Percentiles rank a stretch among this genome's conserved stretches.
phyloP scores from a whole-genome alignment of 2,888 invertebrate genomes.

The Epinotia bilunana region DNA sequence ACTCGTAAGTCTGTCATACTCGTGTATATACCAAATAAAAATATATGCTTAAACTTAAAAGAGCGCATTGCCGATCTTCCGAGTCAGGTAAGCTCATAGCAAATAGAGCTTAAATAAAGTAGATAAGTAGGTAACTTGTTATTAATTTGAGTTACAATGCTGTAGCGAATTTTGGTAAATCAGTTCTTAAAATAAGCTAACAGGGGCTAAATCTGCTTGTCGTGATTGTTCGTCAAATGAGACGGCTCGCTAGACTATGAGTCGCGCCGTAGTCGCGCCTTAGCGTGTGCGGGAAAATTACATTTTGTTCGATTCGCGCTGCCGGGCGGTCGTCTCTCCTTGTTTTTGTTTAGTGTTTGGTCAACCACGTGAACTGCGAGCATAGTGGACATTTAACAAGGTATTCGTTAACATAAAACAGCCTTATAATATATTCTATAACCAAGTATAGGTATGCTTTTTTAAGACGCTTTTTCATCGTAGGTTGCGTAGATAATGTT shows the following conservation, averaged over 20 bases:
- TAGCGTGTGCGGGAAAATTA: slow-evolving; percentile 32
- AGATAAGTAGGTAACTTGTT: neutral
- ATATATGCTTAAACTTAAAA: no score
- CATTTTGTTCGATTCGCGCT: slow-evolving; percentile 30
- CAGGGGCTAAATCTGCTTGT: slow-evolving; percentile 5
- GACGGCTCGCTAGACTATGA: neutral
- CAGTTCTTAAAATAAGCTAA: neutral
- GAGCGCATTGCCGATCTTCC: no score
- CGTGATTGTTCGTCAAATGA: neutral
- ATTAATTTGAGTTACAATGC: neutral
- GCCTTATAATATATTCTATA: neutral
- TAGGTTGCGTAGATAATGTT: neutral
- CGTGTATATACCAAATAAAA: no score
- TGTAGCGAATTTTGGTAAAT: neutral
- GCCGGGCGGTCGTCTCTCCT: slow-evolving; percentile 18
- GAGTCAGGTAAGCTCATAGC: neutral
- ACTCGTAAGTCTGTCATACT: no score
- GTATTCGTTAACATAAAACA: neutral
- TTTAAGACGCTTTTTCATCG: neutral
- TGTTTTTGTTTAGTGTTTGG: slow-evolving; percentile 14
- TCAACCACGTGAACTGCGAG: slow-evolving; percentile 1
- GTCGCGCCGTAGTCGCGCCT: neutral
- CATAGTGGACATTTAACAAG: slow-evolving; percentile 4
- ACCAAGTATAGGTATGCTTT: neutral
- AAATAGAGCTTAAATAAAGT: neutral